Base-by-base conservation (phyloP, 2,888 invertebrate genomes). In the Dasypolia templi region DNA sequence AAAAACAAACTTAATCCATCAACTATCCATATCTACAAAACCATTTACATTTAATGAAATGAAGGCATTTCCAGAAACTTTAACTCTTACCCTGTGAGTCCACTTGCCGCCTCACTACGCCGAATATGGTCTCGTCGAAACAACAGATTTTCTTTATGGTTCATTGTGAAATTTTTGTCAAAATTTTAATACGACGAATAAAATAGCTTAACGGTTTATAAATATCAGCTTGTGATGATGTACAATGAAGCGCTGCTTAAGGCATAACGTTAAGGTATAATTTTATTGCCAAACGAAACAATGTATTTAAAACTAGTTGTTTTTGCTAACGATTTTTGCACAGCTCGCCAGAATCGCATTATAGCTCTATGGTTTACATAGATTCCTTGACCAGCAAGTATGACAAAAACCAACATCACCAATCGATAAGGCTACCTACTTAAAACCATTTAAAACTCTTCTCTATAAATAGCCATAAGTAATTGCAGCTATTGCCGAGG, bases 61-160 rank as follows among this genome's bases (percentile, higher is more conserved):
- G 44, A 53, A 75, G 80, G 53, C 87, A 65, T 82, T 77, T 90
- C 91, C 77, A 90, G 88, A 61, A 67, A 76, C 65, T 77, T 68
- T 87, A 83, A 74, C 42, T 86, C 82, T 61, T 69, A 72, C 71
- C 68, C 42, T 42, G 55, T 56, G 42, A 58, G 67, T 59, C 69
- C 82, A 82, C 75, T 84, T 86, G 89, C 91, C 82, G 88, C 58
- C 79, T 88, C 72, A 63, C 84, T 86, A 75, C 86, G 86, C 74
- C 88, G 88, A 91, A 88, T 85, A 80, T 77, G 82, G 78, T 11
- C 64, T 66, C 58, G 67, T 26, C 59, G 75, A 72, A 73, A 84
- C 74, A 67, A 72, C 69, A 46, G 44, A 77, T 79, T 75, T 65
- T 69, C 77, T 85, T 83, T 85, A 85, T 77, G 67, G 69, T 49